Evolutionary conservation across 2,797 vertebrate genomes (phyloP), one percentile per base, ranked within the genome.

Genomic region (Channa striata): DNA sequence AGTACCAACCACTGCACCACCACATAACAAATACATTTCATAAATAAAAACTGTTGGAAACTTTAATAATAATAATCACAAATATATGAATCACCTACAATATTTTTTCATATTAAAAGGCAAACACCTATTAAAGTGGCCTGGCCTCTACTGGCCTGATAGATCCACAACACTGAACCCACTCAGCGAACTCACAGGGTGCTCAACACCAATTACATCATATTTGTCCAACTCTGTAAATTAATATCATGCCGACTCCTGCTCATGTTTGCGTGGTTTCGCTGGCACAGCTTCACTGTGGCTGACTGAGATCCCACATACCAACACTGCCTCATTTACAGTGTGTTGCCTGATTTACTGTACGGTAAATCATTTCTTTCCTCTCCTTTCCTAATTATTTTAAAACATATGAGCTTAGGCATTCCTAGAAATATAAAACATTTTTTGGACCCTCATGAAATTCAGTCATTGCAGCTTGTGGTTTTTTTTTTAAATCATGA

Each of bases 141-240:
- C 63, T 73, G 79, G 68, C 65, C 78, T 78, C 77, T 75, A 63
- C 78, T 80, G 77, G 77, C n/a, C 59, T 82, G 20, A 54, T 23
- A 2, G 52, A 47, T 58, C 46, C 70, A 81, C 61, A 75, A 30
- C 77, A 77, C 52, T 71, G 65, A 8, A 11, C 2, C 2, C 65
- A 9, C 36, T 12, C 10, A 61, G 34, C n/a, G 25, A 34, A 57
- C 48, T 59, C 19, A 54, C 47, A 72, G 46, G 19, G 40, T 59
- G 33, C 50, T 46, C 51, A 59, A 54, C 25, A 61, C 53, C 63
- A 56, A 48, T 25, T 48, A 25, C 14, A 57, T 51, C 13, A 51
- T 16, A 30, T 4, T n/a, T 39, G 11, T 1, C 42, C 14, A 19
- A 17, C 49, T 48, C 20, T 6, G 25, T 73, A 43, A 37, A 49